Conservation (phyloP, 1,140 invertebrate species). For the Sinonovacula constricta region DNA sequence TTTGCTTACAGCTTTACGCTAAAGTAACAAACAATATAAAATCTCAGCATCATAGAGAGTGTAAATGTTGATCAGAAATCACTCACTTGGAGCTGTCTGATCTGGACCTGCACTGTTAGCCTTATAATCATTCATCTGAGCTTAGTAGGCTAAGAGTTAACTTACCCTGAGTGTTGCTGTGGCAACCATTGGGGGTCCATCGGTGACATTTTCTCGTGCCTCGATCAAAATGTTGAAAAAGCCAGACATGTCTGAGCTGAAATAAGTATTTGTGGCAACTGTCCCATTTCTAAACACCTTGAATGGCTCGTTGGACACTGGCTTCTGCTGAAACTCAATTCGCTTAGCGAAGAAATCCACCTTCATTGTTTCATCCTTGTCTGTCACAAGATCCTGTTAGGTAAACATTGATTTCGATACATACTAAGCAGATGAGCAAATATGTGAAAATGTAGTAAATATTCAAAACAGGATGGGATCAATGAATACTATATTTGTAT, state of each 20-base stretch:
- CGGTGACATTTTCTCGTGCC: constrained; percentile 87
- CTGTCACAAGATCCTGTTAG: constrained; percentile 84
- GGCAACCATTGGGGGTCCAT: constrained; percentile 18
- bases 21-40: no score
- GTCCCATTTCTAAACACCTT: constrained; percentile 88
- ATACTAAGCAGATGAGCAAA: no score
- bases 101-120: no score
- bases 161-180: constrained; percentile 55
- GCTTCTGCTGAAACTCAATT: constrained; percentile 2
- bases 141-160: neutral
- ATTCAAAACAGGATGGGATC: no score
- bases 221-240: constrained; percentile 95
- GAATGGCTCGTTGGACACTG: constrained; percentile 83
- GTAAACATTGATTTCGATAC: no score
- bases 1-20: no score
- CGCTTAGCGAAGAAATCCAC: constrained; percentile 88
- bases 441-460: no score
- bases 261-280: constrained; percentile 94
- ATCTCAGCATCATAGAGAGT: no score
- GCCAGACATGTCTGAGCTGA: constrained; percentile 97
- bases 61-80: no score
- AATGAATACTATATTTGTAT: no score
- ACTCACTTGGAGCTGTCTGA: no score
- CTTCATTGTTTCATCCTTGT: constrained; percentile 86
- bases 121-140: no score